These are phyloP conservation scores for Neomicropteryx cornuta DNA, from an alignment of 1,140 invertebrate genomes.

Conservation along the genomic window DNA sequence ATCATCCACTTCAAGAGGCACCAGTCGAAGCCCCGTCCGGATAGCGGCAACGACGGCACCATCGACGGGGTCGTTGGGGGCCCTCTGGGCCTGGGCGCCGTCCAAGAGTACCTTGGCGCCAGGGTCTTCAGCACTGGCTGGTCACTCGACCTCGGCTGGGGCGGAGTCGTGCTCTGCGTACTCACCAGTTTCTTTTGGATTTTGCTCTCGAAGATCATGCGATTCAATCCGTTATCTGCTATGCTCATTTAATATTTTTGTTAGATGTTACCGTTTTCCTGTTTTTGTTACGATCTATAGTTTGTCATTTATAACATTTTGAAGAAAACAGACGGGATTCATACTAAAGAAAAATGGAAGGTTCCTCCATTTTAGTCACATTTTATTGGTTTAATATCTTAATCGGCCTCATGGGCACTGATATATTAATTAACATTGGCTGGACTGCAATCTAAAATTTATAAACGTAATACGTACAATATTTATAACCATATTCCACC, in stretches of 20 bases:
- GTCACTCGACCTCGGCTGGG: constrained; percentile 76
- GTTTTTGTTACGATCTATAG: no score
- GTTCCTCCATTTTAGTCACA: no score
- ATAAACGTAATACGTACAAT: no score
- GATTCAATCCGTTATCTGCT: constrained; percentile 69
- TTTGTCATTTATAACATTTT: no score
- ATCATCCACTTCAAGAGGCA: constrained; percentile 83
- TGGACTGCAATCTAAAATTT: no score
- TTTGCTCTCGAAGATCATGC: constrained; percentile 77
- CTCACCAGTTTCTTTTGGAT: constrained; percentile 76
- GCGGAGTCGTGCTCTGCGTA: constrained; percentile 64
- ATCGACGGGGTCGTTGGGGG: constrained; percentile 58
- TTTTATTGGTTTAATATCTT: no score
- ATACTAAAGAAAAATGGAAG: no score
- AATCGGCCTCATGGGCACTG: no score
- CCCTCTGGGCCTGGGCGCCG: constrained; percentile 19
- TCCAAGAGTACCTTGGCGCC: constrained; percentile 41
- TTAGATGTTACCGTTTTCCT: no score
- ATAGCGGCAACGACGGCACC: constrained; percentile 43
- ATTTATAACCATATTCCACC: no score
- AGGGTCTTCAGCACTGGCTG: constrained; percentile 67
- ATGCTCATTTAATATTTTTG: constrained; percentile 61
- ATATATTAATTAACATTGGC: no score
- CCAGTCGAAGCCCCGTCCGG: constrained; percentile 47
- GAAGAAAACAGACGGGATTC: no score